phyloP scores from a whole-genome alignment of 2,797 vertebrate genomes.

The Corythornis leucogaster region DNA sequence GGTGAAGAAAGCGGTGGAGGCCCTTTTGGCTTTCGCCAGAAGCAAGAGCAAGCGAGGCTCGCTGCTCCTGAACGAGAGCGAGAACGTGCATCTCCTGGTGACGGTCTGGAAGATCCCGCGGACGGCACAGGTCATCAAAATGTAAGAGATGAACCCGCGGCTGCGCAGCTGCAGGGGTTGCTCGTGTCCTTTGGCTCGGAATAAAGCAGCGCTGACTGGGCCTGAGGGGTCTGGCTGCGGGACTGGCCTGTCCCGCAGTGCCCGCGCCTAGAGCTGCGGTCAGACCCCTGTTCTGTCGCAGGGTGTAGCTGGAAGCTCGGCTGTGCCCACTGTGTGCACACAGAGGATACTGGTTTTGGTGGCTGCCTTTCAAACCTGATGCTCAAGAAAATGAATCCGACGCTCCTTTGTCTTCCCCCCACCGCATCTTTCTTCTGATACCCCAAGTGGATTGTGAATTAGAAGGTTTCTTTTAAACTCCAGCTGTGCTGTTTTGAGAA shows the following conservation, averaged over 20 bases:
- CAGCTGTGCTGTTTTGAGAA: fast-evolving
- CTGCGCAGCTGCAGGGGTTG: fast-evolving
- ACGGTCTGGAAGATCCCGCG: constrained; percentile 55
- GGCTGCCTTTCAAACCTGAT: not conserved
- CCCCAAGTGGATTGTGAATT: not conserved
- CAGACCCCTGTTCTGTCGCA: fast-evolving
- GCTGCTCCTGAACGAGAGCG: not conserved
- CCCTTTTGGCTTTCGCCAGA: not conserved
- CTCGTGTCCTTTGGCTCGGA: not conserved
- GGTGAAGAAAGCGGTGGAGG: constrained; percentile 44
- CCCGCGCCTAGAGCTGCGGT: not conserved
- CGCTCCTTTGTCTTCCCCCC: not conserved
- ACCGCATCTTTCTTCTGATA: not conserved
- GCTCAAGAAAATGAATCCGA: fast-evolving
- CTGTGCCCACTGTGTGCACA: fast-evolving
- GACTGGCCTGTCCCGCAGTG: fast-evolving
- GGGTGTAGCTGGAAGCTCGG: not conserved
- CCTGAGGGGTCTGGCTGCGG: fast-evolving
- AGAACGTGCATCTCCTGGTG: not conserved
- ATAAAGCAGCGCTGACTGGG: not conserved
- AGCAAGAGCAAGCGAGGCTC: not conserved
- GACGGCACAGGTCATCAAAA: not conserved
- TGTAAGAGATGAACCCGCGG: not conserved
- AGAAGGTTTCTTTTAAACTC: not conserved
- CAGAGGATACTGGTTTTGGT: fast-evolving